A percentile compares a stretch with the other conserved stretches of the same genome.
Evolutionary conservation across 2,797 vertebrate species (phyloP).

Genomic region (Amazona ochrocephala): DNA sequence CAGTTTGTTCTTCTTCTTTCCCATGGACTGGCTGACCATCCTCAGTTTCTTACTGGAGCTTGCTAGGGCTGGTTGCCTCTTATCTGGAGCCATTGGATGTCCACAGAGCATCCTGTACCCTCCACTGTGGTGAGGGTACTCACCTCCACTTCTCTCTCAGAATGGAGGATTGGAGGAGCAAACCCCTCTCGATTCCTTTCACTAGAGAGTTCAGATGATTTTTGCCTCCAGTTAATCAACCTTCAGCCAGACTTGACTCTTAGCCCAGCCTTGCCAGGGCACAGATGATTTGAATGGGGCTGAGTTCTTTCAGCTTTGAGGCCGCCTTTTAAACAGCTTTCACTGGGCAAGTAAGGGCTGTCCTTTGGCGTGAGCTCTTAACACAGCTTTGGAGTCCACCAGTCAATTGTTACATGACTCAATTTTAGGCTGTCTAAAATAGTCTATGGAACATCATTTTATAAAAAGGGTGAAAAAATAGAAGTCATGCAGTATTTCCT

Average conservation of each 20-base stretch:
- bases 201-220: background rate
- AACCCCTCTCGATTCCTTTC: background rate
- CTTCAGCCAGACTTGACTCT: background rate
- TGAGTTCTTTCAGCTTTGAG: background rate
- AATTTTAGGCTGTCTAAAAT: background rate
- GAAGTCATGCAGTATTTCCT: background rate
- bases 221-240: background rate
- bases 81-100: background rate
- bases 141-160: background rate
- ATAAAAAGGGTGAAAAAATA: background rate
- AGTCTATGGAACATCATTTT: background rate
- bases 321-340: background rate
- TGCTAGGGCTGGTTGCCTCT: background rate
- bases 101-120: background rate
- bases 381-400: background rate
- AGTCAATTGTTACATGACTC: background rate
- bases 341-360: no score
- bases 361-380: background rate
- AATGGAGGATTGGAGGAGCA: background rate
- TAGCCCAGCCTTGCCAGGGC: background rate
- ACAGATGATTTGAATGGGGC: accelerated
- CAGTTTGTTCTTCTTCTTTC: background rate
- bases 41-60: background rate
- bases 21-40: background rate
- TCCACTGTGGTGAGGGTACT: accelerated